Percentiles rank a stretch among this genome's conserved stretches.
Conservation (phyloP, 2,113 vertebrate species). For the Cyrtonyx montezumae region DNA sequence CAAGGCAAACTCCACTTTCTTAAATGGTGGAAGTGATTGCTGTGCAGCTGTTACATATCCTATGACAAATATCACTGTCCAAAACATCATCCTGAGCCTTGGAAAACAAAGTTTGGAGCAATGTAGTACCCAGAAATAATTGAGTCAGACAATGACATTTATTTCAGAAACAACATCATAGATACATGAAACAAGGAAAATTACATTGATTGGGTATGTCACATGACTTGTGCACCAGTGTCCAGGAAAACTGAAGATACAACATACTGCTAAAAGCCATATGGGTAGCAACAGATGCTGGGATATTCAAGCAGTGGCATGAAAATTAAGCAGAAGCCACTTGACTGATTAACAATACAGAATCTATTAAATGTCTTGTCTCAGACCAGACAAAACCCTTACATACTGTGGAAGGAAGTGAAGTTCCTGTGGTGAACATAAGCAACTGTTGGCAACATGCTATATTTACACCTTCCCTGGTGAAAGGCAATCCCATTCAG, state of each 20-base stretch:
- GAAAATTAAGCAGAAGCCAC: neutral
- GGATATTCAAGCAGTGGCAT: neutral
- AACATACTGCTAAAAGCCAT: neutral
- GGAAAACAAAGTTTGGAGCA: neutral
- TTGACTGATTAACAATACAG: neutral
- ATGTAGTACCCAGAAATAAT: neutral
- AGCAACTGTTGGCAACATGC: neutral
- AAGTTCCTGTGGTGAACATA: fast-evolving
- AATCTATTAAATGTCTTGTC: neutral
- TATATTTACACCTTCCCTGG: neutral
- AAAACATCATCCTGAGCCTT: neutral
- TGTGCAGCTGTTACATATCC: fast-evolving
- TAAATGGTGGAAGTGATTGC: neutral
- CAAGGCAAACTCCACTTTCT: neutral
- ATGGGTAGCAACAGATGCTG: neutral
- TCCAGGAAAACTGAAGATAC: neutral
- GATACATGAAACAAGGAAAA: neutral
- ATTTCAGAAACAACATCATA: neutral
- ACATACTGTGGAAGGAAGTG: fast-evolving
- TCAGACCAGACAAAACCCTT: neutral
- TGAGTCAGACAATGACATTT: neutral
- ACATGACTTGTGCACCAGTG: fast-evolving
- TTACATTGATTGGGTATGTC: too few species aligned
- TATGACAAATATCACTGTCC: neutral
- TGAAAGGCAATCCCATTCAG: neutral